phyloP scores from a whole-genome alignment of 1,140 invertebrate genomes.

The Phenacoccus solenopsis region DNA sequence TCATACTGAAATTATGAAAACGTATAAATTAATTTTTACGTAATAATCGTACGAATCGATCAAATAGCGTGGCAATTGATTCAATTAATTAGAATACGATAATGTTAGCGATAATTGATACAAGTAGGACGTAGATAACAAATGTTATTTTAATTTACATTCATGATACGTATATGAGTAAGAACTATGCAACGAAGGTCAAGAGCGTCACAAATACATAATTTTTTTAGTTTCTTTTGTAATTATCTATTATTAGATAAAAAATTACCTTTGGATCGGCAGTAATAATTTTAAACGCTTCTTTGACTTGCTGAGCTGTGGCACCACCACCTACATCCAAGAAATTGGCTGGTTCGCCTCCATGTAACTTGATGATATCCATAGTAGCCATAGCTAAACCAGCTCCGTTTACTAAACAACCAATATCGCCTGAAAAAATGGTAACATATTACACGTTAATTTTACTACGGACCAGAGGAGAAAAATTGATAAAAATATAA shows the following conservation, averaged over 20 bases:
- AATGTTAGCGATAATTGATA: not conserved
- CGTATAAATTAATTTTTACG: too few relatives aligned
- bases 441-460: not conserved
- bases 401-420: constrained; percentile 77
- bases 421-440: constrained; percentile 34
- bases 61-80: not conserved
- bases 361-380: constrained; percentile 91
- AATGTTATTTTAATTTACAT: not conserved
- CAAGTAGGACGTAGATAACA: not conserved
- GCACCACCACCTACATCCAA: constrained; percentile 92
- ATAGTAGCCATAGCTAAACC: constrained; percentile 99
- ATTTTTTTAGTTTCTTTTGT: not conserved
- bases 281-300: constrained; percentile 91
- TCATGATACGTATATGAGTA: not conserved
- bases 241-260: not conserved
- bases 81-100: not conserved
- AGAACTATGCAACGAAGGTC: not conserved
- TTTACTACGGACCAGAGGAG: not conserved
- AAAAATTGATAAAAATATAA: too few relatives aligned
- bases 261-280: constrained; percentile 43
- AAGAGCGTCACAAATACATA: not conserved
- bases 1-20: not conserved
- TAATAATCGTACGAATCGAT: too few relatives aligned
- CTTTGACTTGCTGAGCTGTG: constrained; percentile 79
- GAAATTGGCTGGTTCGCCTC: constrained; percentile 90